phyloP scores from a whole-genome alignment of 37 sponge, comb jelly and placozoan species.

The Cliona cf. orientalis region DNA sequence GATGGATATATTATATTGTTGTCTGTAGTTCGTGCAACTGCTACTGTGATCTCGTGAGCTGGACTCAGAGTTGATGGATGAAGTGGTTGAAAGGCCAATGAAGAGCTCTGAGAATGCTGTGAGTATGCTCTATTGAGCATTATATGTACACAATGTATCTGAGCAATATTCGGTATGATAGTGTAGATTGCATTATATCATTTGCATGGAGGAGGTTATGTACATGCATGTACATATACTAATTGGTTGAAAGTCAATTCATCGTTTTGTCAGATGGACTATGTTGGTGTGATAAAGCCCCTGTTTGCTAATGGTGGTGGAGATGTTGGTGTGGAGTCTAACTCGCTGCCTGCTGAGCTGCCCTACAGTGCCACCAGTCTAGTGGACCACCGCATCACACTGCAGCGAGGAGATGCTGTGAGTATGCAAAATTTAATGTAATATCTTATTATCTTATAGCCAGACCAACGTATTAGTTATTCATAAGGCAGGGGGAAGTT shows the following conservation, averaged over 20 bases:
- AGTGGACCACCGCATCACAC: slow-evolving; percentile 38
- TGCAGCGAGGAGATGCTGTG: slow-evolving; percentile 67
- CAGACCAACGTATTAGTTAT: too few relatives aligned
- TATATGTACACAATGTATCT: too few relatives aligned
- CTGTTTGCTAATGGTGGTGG: background rate
- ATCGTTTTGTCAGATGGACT: slow-evolving; percentile 44
- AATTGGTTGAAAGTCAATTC: background rate
- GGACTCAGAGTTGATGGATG: slow-evolving; percentile 72
- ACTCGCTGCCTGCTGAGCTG: slow-evolving; percentile 22
- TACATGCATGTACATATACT: background rate
- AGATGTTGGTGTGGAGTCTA: background rate
- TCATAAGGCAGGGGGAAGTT: too few relatives aligned
- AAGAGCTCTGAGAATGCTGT: slow-evolving; percentile 64
- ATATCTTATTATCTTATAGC: background rate
- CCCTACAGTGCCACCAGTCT: slow-evolving; percentile 78
- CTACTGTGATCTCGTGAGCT: slow-evolving; percentile 62
- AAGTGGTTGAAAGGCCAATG: slow-evolving; percentile 66
- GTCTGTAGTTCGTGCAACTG: slow-evolving; percentile 55
- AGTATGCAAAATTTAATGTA: background rate
- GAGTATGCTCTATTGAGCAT: too few relatives aligned
- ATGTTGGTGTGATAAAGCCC: slow-evolving; percentile 70
- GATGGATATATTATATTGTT: too few relatives aligned
- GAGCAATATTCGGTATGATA: background rate
- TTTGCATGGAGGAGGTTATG: too few relatives aligned
- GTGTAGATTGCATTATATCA: too few relatives aligned